Conservation (phyloP, 2,888 invertebrate genomes). For the Cephonodes hylas region DNA sequence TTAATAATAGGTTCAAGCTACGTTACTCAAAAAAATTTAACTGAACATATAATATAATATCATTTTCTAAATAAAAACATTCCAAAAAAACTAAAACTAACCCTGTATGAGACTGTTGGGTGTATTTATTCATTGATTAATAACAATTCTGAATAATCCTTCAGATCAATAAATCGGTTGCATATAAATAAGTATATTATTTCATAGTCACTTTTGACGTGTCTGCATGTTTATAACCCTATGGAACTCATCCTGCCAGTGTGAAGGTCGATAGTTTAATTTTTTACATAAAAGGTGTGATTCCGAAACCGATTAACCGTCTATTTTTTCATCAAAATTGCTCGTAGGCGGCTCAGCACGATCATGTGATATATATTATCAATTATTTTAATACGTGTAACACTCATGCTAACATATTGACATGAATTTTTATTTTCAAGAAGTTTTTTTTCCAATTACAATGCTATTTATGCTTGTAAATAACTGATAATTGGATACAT, state of each 20-base stretch:
- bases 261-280: constrained; percentile 63
- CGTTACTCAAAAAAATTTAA: too few relatives aligned
- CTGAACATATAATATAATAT: too few relatives aligned
- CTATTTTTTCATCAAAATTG: constrained; percentile 57
- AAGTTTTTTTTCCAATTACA: neutral
- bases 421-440: neutral
- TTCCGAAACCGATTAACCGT: constrained; percentile 62
- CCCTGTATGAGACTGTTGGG: too few relatives aligned
- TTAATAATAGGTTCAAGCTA: too few relatives aligned
- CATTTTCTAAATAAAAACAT: too few relatives aligned
- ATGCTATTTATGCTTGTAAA: neutral
- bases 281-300: constrained; percentile 78
- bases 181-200: too few relatives aligned
- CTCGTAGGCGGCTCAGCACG: constrained; percentile 40
- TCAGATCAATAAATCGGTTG: too few relatives aligned
- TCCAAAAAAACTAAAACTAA: too few relatives aligned
- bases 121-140: too few relatives aligned
- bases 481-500: neutral
- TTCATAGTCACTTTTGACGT: too few relatives aligned
- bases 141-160: too few relatives aligned
- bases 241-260: constrained; percentile 33
- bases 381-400: constrained; percentile 3
- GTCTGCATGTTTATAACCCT: constrained; percentile 34
- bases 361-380: constrained; percentile 26
- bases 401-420: neutral